Conservation (phyloP, 2,888 invertebrate species). For the Sialis lutaria region DNA sequence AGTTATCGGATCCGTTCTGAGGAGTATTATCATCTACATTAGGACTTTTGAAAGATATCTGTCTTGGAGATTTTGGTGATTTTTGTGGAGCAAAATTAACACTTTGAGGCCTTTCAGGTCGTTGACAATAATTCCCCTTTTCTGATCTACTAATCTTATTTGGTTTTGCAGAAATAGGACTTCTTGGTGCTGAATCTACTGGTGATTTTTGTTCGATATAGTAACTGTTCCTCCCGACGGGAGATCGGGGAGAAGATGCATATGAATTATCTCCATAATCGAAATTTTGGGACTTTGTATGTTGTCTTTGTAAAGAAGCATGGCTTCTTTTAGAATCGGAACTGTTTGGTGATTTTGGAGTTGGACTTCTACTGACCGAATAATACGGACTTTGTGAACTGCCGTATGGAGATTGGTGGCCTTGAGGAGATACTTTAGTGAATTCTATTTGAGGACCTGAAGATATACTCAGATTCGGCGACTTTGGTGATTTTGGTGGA, state of each 20-base stretch:
- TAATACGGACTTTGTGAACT: neutral
- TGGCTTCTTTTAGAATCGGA: neutral
- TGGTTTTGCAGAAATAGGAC: constrained; percentile 3
- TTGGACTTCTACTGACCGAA: neutral
- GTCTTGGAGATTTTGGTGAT: constrained; percentile 12
- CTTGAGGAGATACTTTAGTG: neutral
- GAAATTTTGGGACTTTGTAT: too few species aligned
- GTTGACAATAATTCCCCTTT: neutral
- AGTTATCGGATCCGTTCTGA: constrained; percentile 13
- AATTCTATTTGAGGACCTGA: neutral
- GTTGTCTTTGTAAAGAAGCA: too few species aligned
- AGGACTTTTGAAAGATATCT: neutral
- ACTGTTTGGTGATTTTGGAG: neutral
- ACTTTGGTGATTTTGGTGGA: neutral
- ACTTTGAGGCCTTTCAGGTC: neutral
- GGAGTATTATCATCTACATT: neutral
- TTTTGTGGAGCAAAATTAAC: constrained; percentile 6
- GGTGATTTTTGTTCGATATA: neutral
- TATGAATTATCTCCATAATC: too few species aligned
- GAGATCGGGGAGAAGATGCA: neutral
- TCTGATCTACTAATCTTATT: constrained; percentile 3
- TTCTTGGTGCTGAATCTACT: constrained; percentile 1
- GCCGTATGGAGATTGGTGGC: neutral
- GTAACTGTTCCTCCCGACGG: neutral
- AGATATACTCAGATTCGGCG: neutral